phyloP scores from a whole-genome alignment of 2,797 vertebrate species.

The Ctenochaetus hawaiiensis region DNA sequence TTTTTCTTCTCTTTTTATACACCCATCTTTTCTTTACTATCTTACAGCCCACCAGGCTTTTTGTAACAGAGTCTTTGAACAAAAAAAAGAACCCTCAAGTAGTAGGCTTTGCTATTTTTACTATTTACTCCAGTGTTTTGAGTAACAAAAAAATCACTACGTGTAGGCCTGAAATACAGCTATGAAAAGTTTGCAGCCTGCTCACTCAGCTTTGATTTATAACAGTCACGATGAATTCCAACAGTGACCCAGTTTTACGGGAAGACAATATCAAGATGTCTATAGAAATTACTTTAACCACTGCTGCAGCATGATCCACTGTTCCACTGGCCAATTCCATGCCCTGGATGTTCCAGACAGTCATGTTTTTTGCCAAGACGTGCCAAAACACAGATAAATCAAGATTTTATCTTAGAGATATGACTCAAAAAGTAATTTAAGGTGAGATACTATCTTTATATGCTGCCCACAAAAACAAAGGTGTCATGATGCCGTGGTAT shows the following conservation, averaged over 20 bases:
- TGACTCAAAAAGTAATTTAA: too few relatives aligned
- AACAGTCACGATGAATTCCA: conserved; percentile 9
- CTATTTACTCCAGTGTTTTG: background rate
- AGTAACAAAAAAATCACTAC: conserved; percentile 14
- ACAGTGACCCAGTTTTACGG: conserved; percentile 17
- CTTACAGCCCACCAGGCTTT: conserved; percentile 17
- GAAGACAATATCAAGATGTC: background rate
- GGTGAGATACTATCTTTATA: too few relatives aligned
- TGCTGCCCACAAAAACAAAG: too few relatives aligned
- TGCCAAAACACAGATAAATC: background rate
- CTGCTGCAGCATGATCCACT: background rate
- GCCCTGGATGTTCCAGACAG: background rate
- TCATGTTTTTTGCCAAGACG: background rate
- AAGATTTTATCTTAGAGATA: background rate
- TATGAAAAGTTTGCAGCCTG: conserved; percentile 12
- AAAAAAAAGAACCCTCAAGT: conserved; percentile 2
- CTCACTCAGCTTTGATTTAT: conserved; percentile 3
- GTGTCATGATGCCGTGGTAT: too few relatives aligned
- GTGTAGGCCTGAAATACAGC: conserved; percentile 17
- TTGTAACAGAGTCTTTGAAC: conserved; percentile 1
- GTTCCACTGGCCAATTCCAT: background rate
- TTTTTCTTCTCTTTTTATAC: background rate
- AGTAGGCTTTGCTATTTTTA: conserved; percentile 14
- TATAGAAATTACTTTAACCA: background rate
- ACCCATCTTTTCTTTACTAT: conserved; percentile 14